Conservation (phyloP, 2,888 invertebrate species). For the Drosophila tripunctata region DNA sequence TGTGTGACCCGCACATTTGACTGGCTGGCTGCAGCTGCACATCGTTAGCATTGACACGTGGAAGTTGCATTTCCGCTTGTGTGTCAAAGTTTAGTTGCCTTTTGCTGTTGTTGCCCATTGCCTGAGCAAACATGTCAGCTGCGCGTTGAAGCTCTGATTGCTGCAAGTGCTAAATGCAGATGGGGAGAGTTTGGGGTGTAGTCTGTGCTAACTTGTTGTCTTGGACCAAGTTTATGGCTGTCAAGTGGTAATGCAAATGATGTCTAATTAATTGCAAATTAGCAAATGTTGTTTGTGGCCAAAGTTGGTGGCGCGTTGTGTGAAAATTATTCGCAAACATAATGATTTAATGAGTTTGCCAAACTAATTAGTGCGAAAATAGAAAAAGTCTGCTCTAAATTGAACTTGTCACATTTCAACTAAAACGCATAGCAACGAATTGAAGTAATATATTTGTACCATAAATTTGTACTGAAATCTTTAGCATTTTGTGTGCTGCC, state of each 20-base stretch:
- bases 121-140: conserved; percentile 37
- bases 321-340: conserved; percentile 58
- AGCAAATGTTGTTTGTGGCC: conserved; percentile 43
- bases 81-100: conserved; percentile 33
- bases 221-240: conserved; percentile 38
- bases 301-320: conserved; percentile 55
- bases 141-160: conserved; percentile 24
- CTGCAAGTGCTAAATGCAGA: no score
- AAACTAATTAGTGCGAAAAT: conserved; percentile 45
- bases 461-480: conserved; percentile 11
- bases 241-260: conserved; percentile 67
- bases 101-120: not conserved
- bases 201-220: no score
- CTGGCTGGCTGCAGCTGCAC: conserved; percentile 1
- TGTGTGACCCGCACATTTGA: conserved; percentile 24
- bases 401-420: conserved; percentile 1
- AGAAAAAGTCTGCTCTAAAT: not conserved
- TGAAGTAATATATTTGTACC: not conserved
- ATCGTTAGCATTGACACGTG: conserved; percentile 21
- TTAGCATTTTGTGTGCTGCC: not conserved
- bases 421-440: not conserved
- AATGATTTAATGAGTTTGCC: conserved; percentile 60
- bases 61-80: conserved; percentile 46
- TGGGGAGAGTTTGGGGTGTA: not conserved
- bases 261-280: conserved; percentile 69